These are phyloP conservation scores for Siphlonurus alternatus DNA, from an alignment of 2,888 invertebrate genomes.

Conservation along the genomic window DNA sequence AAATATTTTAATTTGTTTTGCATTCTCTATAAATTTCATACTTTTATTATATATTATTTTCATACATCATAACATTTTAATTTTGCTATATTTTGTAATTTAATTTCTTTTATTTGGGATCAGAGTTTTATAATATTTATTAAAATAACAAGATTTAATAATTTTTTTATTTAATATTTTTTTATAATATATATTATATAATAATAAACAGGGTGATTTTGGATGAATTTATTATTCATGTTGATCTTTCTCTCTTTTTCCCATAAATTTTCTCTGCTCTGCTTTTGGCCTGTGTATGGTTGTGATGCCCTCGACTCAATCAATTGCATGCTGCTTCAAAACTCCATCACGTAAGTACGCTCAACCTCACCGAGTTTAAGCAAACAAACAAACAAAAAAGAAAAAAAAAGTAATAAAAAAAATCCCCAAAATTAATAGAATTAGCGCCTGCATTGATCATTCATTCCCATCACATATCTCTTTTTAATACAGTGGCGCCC, in stretches of 20 bases:
- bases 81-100: slow-evolving; percentile 6
- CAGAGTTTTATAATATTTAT: slow-evolving; percentile 8
- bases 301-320: slow-evolving; percentile 58
- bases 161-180: slow-evolving; percentile 25
- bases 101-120: slow-evolving; percentile 7
- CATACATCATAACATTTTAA: slow-evolving; percentile 1
- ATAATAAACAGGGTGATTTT: slow-evolving; percentile 8
- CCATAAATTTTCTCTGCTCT: slow-evolving; percentile 63
- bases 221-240: slow-evolving; percentile 15
- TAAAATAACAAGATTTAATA: slow-evolving; percentile 8
- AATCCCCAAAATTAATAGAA: too few species aligned
- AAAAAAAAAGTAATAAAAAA: background rate
- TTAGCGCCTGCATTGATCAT: too few species aligned
- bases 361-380: slow-evolving; percentile 8
- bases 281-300: slow-evolving; percentile 58
- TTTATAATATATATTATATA: background rate
- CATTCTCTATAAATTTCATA: background rate
- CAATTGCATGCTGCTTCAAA: slow-evolving; percentile 61
- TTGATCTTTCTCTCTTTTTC: slow-evolving; percentile 46
- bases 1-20: background rate
- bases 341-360: slow-evolving; percentile 59
- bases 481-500: too few species aligned
- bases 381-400: background rate
- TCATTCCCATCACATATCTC: too few species aligned
- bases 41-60: background rate